These are phyloP conservation scores for Orthonychiurus folsomi DNA, from an alignment of 2,888 invertebrate genomes.

Conservation along the genomic window DNA sequence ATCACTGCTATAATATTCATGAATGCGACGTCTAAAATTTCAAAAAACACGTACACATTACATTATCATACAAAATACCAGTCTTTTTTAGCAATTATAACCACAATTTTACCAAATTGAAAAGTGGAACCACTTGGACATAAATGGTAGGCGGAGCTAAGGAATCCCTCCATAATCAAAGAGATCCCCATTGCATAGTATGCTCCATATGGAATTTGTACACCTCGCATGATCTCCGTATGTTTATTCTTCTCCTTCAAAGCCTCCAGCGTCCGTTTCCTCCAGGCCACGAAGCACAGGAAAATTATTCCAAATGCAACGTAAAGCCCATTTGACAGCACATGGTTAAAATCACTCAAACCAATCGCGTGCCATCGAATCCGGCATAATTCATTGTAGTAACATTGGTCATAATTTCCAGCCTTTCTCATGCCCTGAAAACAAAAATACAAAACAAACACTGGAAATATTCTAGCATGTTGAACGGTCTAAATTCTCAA, in stretches of 20 bases:
- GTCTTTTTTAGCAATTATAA: not conserved
- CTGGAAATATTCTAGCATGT: not conserved
- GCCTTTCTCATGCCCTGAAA: conserved; percentile 8
- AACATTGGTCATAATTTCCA: conserved; percentile 12
- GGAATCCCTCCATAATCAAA: conserved; percentile 12
- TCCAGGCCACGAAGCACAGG: conserved; percentile 5
- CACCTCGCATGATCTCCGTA: conserved; percentile 1
- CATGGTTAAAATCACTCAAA: conserved; percentile 12
- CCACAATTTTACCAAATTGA: conserved; percentile 7
- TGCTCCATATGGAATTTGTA: conserved; percentile 11
- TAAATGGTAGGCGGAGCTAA: conserved; percentile 12
- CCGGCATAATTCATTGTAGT: conserved; percentile 14
- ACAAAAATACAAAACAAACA: not conserved
- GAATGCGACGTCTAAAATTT: conserved; percentile 11
- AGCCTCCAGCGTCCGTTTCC: conserved; percentile 5
- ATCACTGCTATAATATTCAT: conserved; percentile 14
- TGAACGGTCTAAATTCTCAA: not conserved
- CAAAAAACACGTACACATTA: not conserved
- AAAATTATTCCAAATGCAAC: conserved; percentile 10
- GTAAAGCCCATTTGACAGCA: conserved; percentile 12
- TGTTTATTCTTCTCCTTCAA: not conserved
- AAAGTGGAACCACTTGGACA: conserved; percentile 13
- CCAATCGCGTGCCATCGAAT: not conserved
- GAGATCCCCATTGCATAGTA: conserved; percentile 13
- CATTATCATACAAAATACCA: not conserved